A percentile compares a stretch with the other conserved stretches of the same genome.
These are phyloP conservation scores for Daphoenositta chrysoptera DNA, from an alignment of 2,113 vertebrate species.

Conservation along the genomic window DNA sequence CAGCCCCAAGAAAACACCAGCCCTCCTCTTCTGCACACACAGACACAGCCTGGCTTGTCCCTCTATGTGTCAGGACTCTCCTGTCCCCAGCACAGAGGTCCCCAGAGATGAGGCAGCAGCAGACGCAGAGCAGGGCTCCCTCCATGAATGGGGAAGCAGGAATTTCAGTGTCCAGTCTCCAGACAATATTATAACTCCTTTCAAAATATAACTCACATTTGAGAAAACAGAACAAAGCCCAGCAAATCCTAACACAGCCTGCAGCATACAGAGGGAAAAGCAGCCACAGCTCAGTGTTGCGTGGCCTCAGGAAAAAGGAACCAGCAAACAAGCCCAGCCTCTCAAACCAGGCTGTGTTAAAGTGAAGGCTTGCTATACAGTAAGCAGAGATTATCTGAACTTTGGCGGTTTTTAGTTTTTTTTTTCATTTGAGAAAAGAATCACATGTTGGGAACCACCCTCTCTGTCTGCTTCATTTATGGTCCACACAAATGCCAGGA, in stretches of 20 bases:
- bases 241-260: background rate
- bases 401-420: background rate
- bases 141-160: background rate
- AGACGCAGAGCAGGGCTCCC: background rate
- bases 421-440: background rate
- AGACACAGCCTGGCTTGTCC: background rate
- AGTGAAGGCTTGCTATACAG: accelerated
- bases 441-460: accelerated
- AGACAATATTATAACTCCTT: background rate
- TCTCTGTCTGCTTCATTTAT: accelerated
- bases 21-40: background rate
- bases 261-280: accelerated
- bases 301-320: background rate
- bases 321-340: background rate
- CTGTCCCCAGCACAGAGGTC: background rate
- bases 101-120: background rate
- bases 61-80: background rate
- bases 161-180: background rate
- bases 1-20: background rate
- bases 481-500: background rate
- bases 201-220: background rate
- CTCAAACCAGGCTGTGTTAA: background rate
- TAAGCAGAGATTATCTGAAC: background rate
- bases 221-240: background rate
- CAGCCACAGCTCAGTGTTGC: accelerated